Base-by-base conservation (phyloP, 2,113 vertebrate genomes). In the Pangasianodon hypophthalmus region DNA sequence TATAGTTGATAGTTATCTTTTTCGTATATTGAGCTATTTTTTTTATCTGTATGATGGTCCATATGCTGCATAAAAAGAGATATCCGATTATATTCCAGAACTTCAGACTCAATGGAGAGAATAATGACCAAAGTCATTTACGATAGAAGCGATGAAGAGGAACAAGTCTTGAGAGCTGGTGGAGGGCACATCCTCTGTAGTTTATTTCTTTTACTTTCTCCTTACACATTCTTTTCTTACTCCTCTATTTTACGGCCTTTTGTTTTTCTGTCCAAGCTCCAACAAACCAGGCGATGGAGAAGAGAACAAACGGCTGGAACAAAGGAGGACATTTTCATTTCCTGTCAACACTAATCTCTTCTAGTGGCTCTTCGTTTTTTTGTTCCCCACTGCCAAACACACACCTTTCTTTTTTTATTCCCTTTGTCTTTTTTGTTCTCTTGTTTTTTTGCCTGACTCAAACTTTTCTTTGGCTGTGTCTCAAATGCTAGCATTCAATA, bases 261-360 rank as follows among this genome's bases (percentile, higher is more conserved):
- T 85, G 58, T 85, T 67, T 64, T 85, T 85, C 56, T 46, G 83
- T 84, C 83, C 56, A 84, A 62, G 37, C 84, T 85, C 44, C 60
- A 48, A 62, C 83, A 62, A 85, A 46, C 84, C 58, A 85, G 60
- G 24, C 41, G 16, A 64, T 85, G 58, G 60, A n/a, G 16, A 85
- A 46, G 24, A 67, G 60, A 85, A 67, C 84, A 85, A 85, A 85
- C 7, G 58, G 29, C 26, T 85, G 84, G 44, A 85, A 85, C 84
- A 85, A 85, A 85, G n/a, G 41, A 85, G 58, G 58, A 67, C 84
- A 85, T 85, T 85, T 85, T 85, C 58, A 85, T 85, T 85, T 64
- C 84, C 41, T 64, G 58, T 64, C 58, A 85, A 85, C 84, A 64
- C 84, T 85, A 48, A 85, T 85, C 84, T 85, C 41, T 67, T 85